phyloP scores from a whole-genome alignment of 1,140 invertebrate genomes.

The Drosophila ironensis region DNA sequence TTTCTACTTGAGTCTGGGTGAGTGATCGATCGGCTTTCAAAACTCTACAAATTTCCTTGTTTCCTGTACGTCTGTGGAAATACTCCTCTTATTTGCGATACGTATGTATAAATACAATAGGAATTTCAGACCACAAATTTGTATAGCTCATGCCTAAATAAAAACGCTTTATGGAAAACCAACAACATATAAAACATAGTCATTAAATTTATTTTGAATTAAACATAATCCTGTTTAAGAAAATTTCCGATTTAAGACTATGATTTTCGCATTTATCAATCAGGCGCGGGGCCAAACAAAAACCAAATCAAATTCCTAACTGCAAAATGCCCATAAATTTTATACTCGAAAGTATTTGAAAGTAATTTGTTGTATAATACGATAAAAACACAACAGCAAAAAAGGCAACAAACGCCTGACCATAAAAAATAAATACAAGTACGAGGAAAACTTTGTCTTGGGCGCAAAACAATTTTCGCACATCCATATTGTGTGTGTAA shows the following conservation, averaged over 20 bases:
- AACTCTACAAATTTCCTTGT: too few species aligned
- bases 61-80: too few species aligned
- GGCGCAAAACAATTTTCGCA: slow-evolving; percentile 58
- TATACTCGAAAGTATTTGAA: slow-evolving; percentile 61
- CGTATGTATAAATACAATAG: too few species aligned
- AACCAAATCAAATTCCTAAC: slow-evolving; percentile 41
- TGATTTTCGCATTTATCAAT: slow-evolving; percentile 11
- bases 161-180: too few species aligned
- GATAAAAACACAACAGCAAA: slow-evolving; percentile 22
- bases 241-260: too few species aligned
- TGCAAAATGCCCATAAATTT: slow-evolving; percentile 54
- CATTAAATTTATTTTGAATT: not conserved
- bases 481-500: slow-evolving; percentile 7
- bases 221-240: too few species aligned
- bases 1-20: slow-evolving; percentile 73
- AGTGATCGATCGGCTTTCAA: slow-evolving; percentile 25
- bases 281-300: not conserved
- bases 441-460: slow-evolving; percentile 53
- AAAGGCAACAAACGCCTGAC: slow-evolving; percentile 32
- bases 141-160: too few species aligned
- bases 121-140: too few species aligned
- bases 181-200: too few species aligned
- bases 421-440: slow-evolving; percentile 57
- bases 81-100: too few species aligned
- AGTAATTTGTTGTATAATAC: slow-evolving; percentile 65